Base-by-base conservation (phyloP, 2,797 vertebrate genomes). In the Mormyrops boulengeri region DNA sequence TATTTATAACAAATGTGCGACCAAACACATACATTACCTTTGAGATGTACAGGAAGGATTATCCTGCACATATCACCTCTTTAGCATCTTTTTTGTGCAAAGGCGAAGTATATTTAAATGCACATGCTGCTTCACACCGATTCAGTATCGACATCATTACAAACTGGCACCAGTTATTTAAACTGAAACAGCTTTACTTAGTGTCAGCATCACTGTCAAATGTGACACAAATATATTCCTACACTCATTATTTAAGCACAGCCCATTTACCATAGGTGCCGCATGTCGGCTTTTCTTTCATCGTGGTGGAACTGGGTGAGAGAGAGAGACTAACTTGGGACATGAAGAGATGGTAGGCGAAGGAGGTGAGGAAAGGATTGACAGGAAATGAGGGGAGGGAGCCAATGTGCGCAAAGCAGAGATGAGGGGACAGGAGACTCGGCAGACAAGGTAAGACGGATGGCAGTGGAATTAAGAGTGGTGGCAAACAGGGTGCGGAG, bases 381-480 rank as follows among this genome's bases (percentile, higher is more conserved):
- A 47, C 77, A 47, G 77, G 77, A 47, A 44, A 47, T 44, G 19
- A 44, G 41, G 77, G 77, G 41, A 44, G 77, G 7, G 41, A 47
- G 77, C n/a, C 19, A 1, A 0, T 2, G 3, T 82, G 22, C 50
- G 2, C 26, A 22, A 47, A 11, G 77, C 17, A n/a, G 41, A 47
- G 77, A 82, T 44, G 77, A 22, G 19, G 9, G 77, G 41, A 9
- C n/a, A 11, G 77, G 77, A 14, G 88, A 69, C 73, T 26, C 22
- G 2, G 82, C 89, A 88, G 88, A 88, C 85, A 90, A 60, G 41
- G 47, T 88, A 62, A 60, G 84, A 69, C 66, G 34, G 88, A 41
- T 57, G 88, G 88, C 87, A 60, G 50, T 5, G 89, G 73, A n/a
- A 12, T 41, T 41, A 84, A 77, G 34, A 26, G 88, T 50, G 80